Base-by-base conservation (phyloP, 2,113 vertebrate genomes). In the Prolemur simus region DNA sequence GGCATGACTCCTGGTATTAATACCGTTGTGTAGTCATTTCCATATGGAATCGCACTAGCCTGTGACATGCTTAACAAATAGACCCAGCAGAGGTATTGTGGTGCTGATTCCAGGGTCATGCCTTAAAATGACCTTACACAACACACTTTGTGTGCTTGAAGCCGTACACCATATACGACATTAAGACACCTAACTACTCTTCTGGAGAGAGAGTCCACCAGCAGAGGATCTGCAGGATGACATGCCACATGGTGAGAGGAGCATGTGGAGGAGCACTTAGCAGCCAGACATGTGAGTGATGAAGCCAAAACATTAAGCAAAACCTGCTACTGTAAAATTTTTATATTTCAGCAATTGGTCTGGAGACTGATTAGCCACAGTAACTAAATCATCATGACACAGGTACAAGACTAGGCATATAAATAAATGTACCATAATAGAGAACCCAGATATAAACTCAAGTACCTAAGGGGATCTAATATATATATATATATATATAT, bases 1-100 rank as follows among this genome's bases (percentile, higher is more conserved):
- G 14, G n/a, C 37, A 8, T 9, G 13, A 2, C 60, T 77, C 3
- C 80, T 82, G 52, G 37, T 37, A 34, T 17, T 45, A 20, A 60
- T 2, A 4, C 8, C 58, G 39, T 12, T 11, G 13, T 11, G 7
- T 2, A 20, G 8, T 56, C 10, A n/a, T 6, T 69, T n/a, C 25
- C 25, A 8, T 18, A 3, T 2, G 47, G 49, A 81, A 29, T 64
- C 47, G 11, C n/a, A 47, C 10, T 34, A 52, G 25, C n/a, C 78
- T 8, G 5, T 39, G 64, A 37, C 45, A 47, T 56, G 9, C 73
- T 60, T 73, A 54, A 45, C 56, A 86, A 54, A 68, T 3, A 81
- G 39, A 63, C 18, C 34, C n/a, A 34, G 37, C 45, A 76, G 39
- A 84, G 85, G 52, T 25, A 47, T 8, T 5, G 10, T 12, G 23